A percentile compares a stretch with the other conserved stretches of the same genome.
Evolutionary conservation across 2,113 vertebrate species (phyloP).

Genomic region (crab-eating macaque (Macaca fascicularis)): DNA sequence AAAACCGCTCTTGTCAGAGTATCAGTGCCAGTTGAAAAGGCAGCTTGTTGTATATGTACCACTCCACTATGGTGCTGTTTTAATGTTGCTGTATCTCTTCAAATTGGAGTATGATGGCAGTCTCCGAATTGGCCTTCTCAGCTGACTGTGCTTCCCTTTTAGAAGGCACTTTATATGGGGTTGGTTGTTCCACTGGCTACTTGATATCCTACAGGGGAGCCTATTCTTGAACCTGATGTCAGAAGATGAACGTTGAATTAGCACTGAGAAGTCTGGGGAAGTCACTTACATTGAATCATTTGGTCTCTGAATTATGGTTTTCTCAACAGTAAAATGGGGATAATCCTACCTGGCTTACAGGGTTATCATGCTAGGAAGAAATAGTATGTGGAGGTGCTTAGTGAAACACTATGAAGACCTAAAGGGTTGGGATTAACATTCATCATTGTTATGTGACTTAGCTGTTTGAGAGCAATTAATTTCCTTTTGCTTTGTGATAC

Average conservation of each 20-base stretch:
- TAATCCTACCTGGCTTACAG: neutral
- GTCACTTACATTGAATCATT: neutral
- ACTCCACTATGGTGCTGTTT: neutral
- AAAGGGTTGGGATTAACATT: neutral
- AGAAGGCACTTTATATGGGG: neutral
- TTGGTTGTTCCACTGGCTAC: neutral
- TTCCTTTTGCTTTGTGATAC: neutral
- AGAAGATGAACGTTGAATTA: neutral
- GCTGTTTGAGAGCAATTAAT: neutral
- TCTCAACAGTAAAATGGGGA: neutral
- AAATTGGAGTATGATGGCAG: neutral
- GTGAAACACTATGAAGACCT: neutral
- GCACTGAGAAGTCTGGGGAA: neutral
- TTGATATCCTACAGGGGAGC: neutral
- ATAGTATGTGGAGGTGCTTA: neutral
- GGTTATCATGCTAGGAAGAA: neutral
- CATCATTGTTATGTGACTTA: neutral
- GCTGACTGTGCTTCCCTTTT: neutral
- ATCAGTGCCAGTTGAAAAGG: neutral
- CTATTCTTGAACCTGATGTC: neutral
- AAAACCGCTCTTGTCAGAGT: neutral
- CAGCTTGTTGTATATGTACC: too few relatives aligned
- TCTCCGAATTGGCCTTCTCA: neutral
- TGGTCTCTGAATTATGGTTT: neutral
- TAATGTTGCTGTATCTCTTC: neutral